Evolutionary conservation across 2,113 vertebrate genomes (phyloP), one percentile per base, ranked within the genome.

Genomic region (Echinops telfairi): DNA sequence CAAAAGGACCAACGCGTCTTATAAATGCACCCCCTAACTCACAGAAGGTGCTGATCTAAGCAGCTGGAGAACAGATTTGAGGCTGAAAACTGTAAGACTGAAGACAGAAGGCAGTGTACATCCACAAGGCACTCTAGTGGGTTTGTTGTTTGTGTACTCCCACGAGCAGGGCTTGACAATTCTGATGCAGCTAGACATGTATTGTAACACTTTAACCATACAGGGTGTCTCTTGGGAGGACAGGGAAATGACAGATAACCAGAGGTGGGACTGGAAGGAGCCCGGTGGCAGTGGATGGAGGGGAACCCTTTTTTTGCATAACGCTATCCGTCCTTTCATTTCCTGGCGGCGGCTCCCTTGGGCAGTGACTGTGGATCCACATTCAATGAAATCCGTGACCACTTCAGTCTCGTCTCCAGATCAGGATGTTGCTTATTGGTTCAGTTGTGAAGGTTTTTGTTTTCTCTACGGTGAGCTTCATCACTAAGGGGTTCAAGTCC

Each of bases 41-140:
- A 38, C 73, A 36, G 73, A 25, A 38, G 73, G 73, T 40, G 73
- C 9, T 40, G 20, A 40, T 9, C 22, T 76, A 66, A 53, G 29
- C 36, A 83, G 64, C 38, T 83, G 58, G 58, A 83, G 71, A 76
- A 88, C 23, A 19, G 16, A 23, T 2, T 47, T 66, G 71, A 9
- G 47, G 83, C 88, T 64, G 38, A 25, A 62, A 76, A 60, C 33
- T 11, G 0, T n/a, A 82, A 57, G 57, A 60, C 19, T 76, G 29
- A 76, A 83, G 11, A 90, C 31, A 90, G 76, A 90, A 90, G 58
- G 29, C 75, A 90, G 10, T 83, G 17, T 36, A 43, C 16, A 53
- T 14, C 22, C 38, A 40, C 36, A 70, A 11, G 19, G 29, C 23
- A 33, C 19, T 70, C 40, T 85, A 64, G 31, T 29, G 47, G 10